These are phyloP conservation scores for Drosophila nikananu DNA, from an alignment of 1,140 invertebrate genomes.

Conservation along the genomic window DNA sequence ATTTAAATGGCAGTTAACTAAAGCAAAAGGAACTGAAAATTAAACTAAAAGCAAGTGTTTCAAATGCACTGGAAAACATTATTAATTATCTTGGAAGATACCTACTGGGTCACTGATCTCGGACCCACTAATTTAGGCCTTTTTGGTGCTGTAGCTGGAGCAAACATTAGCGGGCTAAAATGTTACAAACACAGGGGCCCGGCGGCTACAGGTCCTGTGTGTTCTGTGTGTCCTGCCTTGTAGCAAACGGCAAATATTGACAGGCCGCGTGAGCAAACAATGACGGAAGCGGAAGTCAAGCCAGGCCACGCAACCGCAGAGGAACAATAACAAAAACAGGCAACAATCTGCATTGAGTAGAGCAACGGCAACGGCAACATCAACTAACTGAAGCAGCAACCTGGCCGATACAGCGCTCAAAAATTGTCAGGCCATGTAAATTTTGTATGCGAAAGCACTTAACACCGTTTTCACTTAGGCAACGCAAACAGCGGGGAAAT, in stretches of 20 bases:
- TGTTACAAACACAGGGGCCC: constrained; percentile 41
- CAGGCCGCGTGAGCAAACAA: constrained; percentile 73
- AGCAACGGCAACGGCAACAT: constrained; percentile 6
- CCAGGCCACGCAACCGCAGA: constrained; percentile 71
- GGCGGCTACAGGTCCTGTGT: constrained; percentile 12
- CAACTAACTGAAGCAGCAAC: constrained; percentile 52
- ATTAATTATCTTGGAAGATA: neutral
- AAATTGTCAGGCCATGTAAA: constrained; percentile 79
- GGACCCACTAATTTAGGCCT: constrained; percentile 2
- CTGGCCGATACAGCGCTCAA: constrained; percentile 72
- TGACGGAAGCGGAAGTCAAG: constrained; percentile 73
- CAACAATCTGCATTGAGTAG: constrained; percentile 53
- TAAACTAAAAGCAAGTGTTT: neutral
- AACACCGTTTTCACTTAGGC: constrained; percentile 81
- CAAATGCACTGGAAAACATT: too few species aligned
- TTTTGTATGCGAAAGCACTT: constrained; percentile 84
- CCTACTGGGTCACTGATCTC: constrained; percentile 43
- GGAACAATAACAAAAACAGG: constrained; percentile 51
- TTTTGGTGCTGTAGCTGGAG: constrained; percentile 10
- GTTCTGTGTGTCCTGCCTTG: constrained; percentile 44
- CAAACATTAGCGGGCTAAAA: constrained; percentile 46
- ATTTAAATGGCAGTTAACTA: neutral
- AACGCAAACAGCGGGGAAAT: constrained; percentile 61
- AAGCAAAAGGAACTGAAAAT: neutral
- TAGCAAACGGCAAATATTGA: constrained; percentile 77